Percentiles rank a stretch among this genome's conserved stretches.
phyloP scores from a whole-genome alignment of 2,888 invertebrate genomes.

The Epirrhoe alternata region DNA sequence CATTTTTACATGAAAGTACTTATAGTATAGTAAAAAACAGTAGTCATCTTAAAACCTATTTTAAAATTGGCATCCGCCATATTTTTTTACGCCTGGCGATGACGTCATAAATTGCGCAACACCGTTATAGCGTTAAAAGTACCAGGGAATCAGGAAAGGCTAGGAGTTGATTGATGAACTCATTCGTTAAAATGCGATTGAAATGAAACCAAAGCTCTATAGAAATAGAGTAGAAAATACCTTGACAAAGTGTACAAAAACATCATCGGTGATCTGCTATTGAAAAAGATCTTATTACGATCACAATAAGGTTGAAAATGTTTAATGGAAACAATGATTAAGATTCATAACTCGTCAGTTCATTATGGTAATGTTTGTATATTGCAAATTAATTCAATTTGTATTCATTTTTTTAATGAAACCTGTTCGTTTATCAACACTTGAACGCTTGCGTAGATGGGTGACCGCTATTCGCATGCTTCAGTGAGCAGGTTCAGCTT shows the following conservation, averaged over 20 bases:
- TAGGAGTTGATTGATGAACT: slow-evolving; percentile 36
- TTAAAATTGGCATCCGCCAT: slow-evolving; percentile 17
- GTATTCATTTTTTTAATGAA: not conserved
- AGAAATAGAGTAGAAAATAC: slow-evolving; percentile 16
- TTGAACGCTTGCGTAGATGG: not conserved
- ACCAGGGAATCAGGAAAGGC: slow-evolving; percentile 50
- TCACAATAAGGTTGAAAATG: slow-evolving; percentile 5
- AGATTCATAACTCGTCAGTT: slow-evolving; percentile 6
- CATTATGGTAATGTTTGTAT: not conserved
- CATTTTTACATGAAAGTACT: not conserved
- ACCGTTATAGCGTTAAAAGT: slow-evolving; percentile 41
- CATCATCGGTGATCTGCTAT: not conserved
- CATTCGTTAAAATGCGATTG: slow-evolving; percentile 19
- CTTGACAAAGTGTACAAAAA: slow-evolving; percentile 4
- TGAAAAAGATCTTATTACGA: not conserved
- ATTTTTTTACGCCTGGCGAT: slow-evolving; percentile 15
- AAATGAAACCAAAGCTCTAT: not conserved
- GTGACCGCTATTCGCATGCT: slow-evolving; percentile 2
- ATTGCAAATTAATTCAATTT: slow-evolving; percentile 5
- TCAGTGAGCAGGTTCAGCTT: not conserved
- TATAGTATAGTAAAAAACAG: not conserved
- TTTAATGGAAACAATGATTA: not conserved
- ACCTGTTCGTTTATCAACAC: not conserved
- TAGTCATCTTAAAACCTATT: not conserved
- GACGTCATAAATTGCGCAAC: slow-evolving; percentile 45